These are phyloP conservation scores for Aphrophora alni DNA, from an alignment of 2,888 invertebrate genomes.

Conservation along the genomic window DNA sequence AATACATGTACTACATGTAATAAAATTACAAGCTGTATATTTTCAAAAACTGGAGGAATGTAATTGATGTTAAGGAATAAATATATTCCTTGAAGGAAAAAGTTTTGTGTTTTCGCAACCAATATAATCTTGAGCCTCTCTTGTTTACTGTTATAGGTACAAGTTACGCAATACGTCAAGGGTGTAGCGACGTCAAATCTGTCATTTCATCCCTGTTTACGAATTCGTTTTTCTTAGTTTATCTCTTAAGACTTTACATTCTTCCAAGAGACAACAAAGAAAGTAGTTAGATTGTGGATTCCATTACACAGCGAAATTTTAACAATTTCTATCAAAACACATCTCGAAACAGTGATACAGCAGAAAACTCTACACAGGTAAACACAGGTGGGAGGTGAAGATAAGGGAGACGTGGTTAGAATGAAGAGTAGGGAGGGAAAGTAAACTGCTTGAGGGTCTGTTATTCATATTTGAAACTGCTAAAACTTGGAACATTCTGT, in stretches of 20 bases:
- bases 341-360: neutral
- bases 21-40: no score
- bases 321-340: neutral
- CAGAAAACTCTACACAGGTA: neutral
- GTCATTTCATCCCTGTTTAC: neutral
- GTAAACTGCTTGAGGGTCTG: conserved; percentile 1
- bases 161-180: neutral
- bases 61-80: neutral
- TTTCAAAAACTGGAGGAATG: no score
- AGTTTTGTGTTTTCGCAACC: neutral
- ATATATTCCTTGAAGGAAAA: neutral
- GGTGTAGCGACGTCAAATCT: neutral
- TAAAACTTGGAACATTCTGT: neutral
- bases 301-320: neutral
- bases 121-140: neutral
- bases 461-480: conserved; percentile 9
- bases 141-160: neutral
- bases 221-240: neutral
- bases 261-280: neutral
- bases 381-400: neutral
- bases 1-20: no score
- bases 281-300: neutral
- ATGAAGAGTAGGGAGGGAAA: neutral
- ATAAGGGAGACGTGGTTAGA: neutral
- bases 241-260: neutral